phyloP scores from a whole-genome alignment of 2,888 invertebrate genomes.

The Seira sanloemensis region DNA sequence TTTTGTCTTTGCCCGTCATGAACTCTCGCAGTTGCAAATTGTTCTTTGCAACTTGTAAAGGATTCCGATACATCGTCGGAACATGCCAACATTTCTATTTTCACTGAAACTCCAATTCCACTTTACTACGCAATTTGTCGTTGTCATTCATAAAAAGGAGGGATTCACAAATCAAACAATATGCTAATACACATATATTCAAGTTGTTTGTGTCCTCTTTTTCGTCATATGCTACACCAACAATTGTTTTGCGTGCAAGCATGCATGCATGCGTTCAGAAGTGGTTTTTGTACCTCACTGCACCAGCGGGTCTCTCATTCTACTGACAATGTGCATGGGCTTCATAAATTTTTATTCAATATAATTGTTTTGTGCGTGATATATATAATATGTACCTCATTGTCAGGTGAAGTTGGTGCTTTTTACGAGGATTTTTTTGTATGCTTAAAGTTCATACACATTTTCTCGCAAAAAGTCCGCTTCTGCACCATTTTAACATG shows the following conservation, averaged over 20 bases:
- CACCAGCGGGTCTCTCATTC: slow-evolving; percentile 44
- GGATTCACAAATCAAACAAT: slow-evolving; percentile 24
- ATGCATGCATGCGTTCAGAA: slow-evolving; percentile 57
- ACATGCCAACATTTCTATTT: no score
- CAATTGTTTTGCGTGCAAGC: slow-evolving; percentile 49
- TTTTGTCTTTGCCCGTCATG: no score
- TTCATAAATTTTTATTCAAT: slow-evolving; percentile 48
- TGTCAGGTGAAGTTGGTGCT: slow-evolving; percentile 53
- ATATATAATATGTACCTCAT: no score
- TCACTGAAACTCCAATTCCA: no score
- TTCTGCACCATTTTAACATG: no score
- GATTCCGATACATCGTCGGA: no score
- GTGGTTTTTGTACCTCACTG: slow-evolving; percentile 55
- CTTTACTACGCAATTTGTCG: slow-evolving; percentile 39
- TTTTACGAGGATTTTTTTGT: slow-evolving; percentile 33
- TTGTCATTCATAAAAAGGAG: slow-evolving; percentile 47
- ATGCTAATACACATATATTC: slow-evolving; percentile 50
- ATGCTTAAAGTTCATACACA: no score
- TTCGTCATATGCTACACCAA: slow-evolving; percentile 18
- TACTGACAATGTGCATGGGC: slow-evolving; percentile 24
- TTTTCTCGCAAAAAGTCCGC: no score
- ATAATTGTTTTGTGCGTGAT: slow-evolving; percentile 58
- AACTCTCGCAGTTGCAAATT: no score
- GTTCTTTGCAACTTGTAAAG: no score
- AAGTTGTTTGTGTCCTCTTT: no score